Evolutionary conservation across 1,140 invertebrate genomes (phyloP).

Genomic region (Leptinotarsa defecta): DNA sequence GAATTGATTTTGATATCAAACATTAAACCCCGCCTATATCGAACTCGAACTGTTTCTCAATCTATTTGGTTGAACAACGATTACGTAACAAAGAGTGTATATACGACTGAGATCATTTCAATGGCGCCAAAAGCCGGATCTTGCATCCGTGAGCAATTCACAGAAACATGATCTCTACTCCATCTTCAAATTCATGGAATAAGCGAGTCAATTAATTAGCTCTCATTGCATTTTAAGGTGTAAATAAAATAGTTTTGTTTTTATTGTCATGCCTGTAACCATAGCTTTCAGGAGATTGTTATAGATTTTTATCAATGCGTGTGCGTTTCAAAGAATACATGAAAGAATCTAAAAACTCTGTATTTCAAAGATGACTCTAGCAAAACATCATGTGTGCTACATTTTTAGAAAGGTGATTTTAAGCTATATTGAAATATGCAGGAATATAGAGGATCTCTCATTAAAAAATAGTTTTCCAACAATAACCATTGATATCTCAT

Average conservation of each 20-base stretch:
- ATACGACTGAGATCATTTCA: slow-evolving; percentile 13
- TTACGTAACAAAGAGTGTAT: background rate
- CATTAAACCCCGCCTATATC: background rate
- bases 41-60: background rate
- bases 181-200: background rate
- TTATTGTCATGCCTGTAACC: background rate
- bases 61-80: background rate
- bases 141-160: background rate
- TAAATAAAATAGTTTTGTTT: background rate
- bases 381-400: no score
- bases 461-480: background rate
- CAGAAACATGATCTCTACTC: background rate
- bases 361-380: no score
- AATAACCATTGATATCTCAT: background rate
- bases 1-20: no score
- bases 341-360: no score
- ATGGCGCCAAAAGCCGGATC: slow-evolving; percentile 23
- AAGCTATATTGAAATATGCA: background rate
- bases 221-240: background rate
- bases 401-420: background rate
- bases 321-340: no score
- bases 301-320: background rate
- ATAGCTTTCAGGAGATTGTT: background rate
- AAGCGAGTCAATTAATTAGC: background rate
- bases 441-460: background rate